Conservation (phyloP, 2,888 invertebrate species). For the Drosophila subsilvestris region DNA sequence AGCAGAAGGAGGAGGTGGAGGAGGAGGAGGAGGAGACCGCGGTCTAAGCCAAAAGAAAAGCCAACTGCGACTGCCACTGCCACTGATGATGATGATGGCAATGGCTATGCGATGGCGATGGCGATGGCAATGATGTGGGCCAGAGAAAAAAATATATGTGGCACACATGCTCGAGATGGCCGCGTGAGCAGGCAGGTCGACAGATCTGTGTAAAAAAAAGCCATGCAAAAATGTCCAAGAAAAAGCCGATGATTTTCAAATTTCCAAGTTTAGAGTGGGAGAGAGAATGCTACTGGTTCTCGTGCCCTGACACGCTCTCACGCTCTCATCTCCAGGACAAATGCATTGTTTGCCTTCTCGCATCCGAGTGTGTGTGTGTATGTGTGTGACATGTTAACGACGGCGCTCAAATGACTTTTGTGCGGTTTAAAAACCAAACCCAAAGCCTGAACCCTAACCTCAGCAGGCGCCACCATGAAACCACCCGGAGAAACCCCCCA, state of each 20-base stretch:
- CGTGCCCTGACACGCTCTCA: neutral
- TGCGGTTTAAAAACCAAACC: constrained; percentile 75
- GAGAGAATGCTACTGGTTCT: neutral
- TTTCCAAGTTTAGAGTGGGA: neutral
- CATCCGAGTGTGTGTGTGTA: constrained; percentile 37
- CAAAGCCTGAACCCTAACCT: constrained; percentile 19
- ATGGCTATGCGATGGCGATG: constrained; percentile 13
- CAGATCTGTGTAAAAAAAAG: neutral
- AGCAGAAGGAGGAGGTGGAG: constrained; percentile 8
- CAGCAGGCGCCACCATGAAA: constrained; percentile 1
- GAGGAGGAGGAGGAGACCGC: constrained; percentile 19
- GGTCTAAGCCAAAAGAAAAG: constrained; percentile 51
- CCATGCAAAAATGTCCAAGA: no score
- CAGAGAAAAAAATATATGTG: constrained; percentile 10
- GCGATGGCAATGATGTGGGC: constrained; percentile 30
- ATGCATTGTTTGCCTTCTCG: constrained; percentile 33
- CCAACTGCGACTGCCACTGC: constrained; percentile 22
- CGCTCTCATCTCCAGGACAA: constrained; percentile 25
- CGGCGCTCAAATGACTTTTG: constrained; percentile 80
- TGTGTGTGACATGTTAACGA: constrained; percentile 75
- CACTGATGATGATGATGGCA: constrained; percentile 16
- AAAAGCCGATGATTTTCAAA: no score
- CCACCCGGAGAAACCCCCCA: neutral
- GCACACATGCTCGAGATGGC: constrained; percentile 14
- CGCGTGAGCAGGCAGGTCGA: neutral